These are phyloP conservation scores for Apodemia hepburni DNA, from an alignment of 2,888 invertebrate genomes.

Conservation along the genomic window DNA sequence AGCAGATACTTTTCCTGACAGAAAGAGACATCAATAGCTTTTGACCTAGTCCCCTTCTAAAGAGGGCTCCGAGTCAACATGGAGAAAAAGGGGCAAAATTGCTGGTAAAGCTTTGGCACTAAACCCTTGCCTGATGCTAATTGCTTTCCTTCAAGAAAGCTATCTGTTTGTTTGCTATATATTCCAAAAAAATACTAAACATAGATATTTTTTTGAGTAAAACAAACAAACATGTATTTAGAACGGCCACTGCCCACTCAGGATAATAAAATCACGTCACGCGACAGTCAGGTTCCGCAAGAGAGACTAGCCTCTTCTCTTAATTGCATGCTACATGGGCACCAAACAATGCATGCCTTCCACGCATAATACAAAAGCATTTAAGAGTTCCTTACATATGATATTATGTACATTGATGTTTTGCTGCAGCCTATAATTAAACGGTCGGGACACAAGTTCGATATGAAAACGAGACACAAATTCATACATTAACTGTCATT, in stretches of 20 bases:
- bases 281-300: slow-evolving; percentile 63
- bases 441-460: background rate
- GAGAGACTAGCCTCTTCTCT: slow-evolving; percentile 53
- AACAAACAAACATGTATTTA: background rate
- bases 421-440: background rate
- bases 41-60: too few relatives aligned
- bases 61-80: too few relatives aligned
- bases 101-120: too few relatives aligned
- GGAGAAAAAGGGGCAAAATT: too few relatives aligned
- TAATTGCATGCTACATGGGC: slow-evolving; percentile 65
- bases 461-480: background rate
- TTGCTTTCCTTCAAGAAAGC: too few relatives aligned
- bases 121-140: too few relatives aligned
- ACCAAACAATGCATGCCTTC: slow-evolving; percentile 49
- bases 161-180: background rate
- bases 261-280: slow-evolving; percentile 29
- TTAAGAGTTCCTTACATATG: background rate
- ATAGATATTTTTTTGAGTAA: background rate
- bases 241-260: background rate
- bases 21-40: too few relatives aligned
- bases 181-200: background rate
- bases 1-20: too few relatives aligned
- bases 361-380: slow-evolving; percentile 6
- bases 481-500: too few relatives aligned
- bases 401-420: background rate